Conservation (phyloP, 1,140 invertebrate genomes). For the Piezodorus guildinii region DNA sequence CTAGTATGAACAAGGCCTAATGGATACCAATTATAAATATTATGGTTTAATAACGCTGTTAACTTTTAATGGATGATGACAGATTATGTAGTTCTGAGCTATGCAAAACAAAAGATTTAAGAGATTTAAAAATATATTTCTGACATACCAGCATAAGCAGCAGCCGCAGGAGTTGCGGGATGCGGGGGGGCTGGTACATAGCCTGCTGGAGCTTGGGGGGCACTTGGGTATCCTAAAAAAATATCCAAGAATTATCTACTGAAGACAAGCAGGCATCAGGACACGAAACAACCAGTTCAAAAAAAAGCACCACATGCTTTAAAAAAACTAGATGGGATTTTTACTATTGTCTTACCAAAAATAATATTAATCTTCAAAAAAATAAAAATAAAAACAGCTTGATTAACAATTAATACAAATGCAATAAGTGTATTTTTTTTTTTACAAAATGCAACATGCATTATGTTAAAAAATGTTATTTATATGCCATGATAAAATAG, state of each 20-base stretch:
- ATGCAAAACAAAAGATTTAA: too few relatives aligned
- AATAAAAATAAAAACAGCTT: too few relatives aligned
- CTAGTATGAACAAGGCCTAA: too few relatives aligned
- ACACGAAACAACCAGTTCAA: slow-evolving; percentile 18
- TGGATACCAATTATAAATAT: too few relatives aligned
- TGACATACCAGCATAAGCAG: slow-evolving; percentile 31
- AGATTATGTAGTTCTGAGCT: too few relatives aligned
- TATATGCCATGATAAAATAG: not conserved
- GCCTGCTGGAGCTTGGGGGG: slow-evolving; percentile 40
- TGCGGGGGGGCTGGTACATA: slow-evolving; percentile 41
- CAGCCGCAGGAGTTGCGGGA: slow-evolving; percentile 28
- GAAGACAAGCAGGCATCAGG: not conserved
- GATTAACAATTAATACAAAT: not conserved
- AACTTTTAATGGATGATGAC: too few relatives aligned
- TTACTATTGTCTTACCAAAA: not conserved
- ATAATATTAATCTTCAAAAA: not conserved
- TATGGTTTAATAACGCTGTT: too few relatives aligned
- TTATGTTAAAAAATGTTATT: slow-evolving; percentile 1
- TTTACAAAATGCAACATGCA: slow-evolving; percentile 10
- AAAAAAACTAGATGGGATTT: slow-evolving; percentile 17
- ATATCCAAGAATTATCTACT: slow-evolving; percentile 10
- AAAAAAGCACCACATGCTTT: slow-evolving; percentile 17
- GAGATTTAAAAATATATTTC: not conserved
- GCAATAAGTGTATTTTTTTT: slow-evolving; percentile 1
- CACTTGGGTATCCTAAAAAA: slow-evolving; percentile 42